These are phyloP conservation scores for Beaufortia kweichowensis DNA, from an alignment of 2,113 vertebrate species.

Conservation along the genomic window DNA sequence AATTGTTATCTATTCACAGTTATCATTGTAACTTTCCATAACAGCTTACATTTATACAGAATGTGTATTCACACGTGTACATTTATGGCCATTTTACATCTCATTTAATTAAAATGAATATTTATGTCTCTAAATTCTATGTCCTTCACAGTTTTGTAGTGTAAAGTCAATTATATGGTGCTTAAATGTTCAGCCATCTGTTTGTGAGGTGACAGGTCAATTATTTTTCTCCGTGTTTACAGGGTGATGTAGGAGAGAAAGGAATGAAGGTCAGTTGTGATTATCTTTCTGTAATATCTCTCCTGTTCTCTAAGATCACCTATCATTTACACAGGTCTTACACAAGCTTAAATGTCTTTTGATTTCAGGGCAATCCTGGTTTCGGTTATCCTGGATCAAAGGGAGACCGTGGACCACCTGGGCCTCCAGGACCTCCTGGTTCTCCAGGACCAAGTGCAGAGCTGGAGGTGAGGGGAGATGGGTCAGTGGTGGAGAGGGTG, in stretches of 20 bases:
- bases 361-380: conserved; percentile 79
- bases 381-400: conserved; percentile 84
- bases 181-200: conserved; percentile 14
- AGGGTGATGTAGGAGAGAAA: conserved; percentile 83
- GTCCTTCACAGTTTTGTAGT: conserved; percentile 22
- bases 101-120: no score
- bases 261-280: conserved; percentile 79
- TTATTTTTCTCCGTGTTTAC: conserved; percentile 52
- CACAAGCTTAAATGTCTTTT: background rate
- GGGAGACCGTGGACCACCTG: conserved; percentile 77
- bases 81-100: no score
- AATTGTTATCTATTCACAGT: no score
- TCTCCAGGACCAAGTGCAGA: conserved; percentile 67
- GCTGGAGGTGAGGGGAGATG: conserved; percentile 40
- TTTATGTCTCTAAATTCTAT: background rate
- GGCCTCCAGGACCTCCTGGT: conserved; percentile 70
- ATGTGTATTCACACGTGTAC: no score
- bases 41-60: no score
- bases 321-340: background rate
- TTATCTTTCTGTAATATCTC: background rate
- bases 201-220: background rate
- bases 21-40: no score
- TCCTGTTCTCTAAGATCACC: background rate
- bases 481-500: conserved; percentile 61
- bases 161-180: conserved; percentile 8